phyloP scores from a whole-genome alignment of 2,797 vertebrate species.

The Hephaestus fuliginosus region DNA sequence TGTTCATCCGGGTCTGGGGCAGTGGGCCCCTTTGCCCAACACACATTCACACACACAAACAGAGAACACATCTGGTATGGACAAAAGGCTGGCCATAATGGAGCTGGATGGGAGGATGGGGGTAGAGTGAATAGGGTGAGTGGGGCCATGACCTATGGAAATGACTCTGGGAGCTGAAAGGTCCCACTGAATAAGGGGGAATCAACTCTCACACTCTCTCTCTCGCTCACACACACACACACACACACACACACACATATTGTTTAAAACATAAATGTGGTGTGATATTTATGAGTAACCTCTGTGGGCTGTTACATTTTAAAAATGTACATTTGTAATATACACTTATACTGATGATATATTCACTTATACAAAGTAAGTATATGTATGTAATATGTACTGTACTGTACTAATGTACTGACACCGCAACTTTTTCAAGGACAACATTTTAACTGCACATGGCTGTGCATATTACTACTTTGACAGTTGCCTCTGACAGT shows the following conservation, averaged over 20 bases:
- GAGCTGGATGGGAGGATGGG: constrained; percentile 29
- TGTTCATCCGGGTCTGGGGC: constrained; percentile 24
- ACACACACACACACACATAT: too few species aligned
- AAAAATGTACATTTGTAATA: too few species aligned
- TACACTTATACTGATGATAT: too few species aligned
- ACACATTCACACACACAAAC: constrained; percentile 31
- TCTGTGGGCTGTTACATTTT: not conserved
- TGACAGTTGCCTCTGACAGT: not conserved
- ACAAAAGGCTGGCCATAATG: constrained; percentile 79
- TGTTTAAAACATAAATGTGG: not conserved
- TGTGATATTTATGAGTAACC: not conserved
- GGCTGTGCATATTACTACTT: not conserved
- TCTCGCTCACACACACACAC: not conserved
- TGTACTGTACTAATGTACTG: too few species aligned
- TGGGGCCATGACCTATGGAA: constrained; percentile 82
- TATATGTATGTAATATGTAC: too few species aligned
- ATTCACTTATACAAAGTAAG: too few species aligned
- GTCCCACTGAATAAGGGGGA: constrained; percentile 46
- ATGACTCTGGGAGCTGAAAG: constrained; percentile 72
- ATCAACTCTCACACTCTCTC: not conserved
- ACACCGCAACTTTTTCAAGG: not conserved
- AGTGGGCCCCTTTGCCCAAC: constrained; percentile 38
- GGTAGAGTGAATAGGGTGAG: constrained; percentile 5
- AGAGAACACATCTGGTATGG: constrained; percentile 79
- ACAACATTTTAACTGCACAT: not conserved